Evolutionary conservation across 2,797 vertebrate genomes (phyloP), one percentile per base, ranked within the genome.

Genomic region (Anisognathus igniventris): DNA sequence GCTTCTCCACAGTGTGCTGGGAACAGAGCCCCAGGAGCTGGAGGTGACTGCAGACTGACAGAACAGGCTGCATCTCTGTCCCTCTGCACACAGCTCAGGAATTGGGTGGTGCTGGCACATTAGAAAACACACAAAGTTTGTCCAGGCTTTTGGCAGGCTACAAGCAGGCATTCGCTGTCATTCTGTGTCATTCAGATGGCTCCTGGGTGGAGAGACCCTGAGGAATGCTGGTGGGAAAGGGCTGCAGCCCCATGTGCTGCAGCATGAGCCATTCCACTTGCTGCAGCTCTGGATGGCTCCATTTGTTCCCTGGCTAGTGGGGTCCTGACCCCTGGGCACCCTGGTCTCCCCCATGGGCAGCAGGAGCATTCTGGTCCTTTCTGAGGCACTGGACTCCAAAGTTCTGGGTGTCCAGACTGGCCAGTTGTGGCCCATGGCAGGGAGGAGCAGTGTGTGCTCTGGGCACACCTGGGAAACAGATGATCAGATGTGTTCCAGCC

Each of bases 261-360:
- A 51, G 37, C 37, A 58, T 0, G 0, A 77, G n/a, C 37, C 2
- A 0, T 57, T 53, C n/a, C 0, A 0, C 25, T n/a, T 7, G 6
- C 71, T 9, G 7, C 30, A 31, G 48, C 44, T 58, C 79, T 30
- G 27, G 25, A 35, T 16, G 8, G 33, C 53, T 54, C 70, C 0
- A 0, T 45, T n/a, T 81, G 39, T 31, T 83, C 42, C 35, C 47
- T 12, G 33, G 27, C 12, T 8, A 27, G 7, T 51, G 85, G 37
- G 44, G 67, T 39, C 39, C 64, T 53, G 50, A 54, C 2, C 37
- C 39, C 31, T n/a, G 20, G 70, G 35, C 31, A 40, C 8, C 10
- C 21, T 7, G 14, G 8, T 37, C 39, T 31, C 39, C 39, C 40
- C 62, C 17, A 2, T 0, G 27, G 30, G 24, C 71, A 78, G 21